Evolutionary conservation across 2,888 invertebrate genomes (phyloP), one percentile per base, ranked within the genome.

Genomic region (Sphecodes monilicornis): DNA sequence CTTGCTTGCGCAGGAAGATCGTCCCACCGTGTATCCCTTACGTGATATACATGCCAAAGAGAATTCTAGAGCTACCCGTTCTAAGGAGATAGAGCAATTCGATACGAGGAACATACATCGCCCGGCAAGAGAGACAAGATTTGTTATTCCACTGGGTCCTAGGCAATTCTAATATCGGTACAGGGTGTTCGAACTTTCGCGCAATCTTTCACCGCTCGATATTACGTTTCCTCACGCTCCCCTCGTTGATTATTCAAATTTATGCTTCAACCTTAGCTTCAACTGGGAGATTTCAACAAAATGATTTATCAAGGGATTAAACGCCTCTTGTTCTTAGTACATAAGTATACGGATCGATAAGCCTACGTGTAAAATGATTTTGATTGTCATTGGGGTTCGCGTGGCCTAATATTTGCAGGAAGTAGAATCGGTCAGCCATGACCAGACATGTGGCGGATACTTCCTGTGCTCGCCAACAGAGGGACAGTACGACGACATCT

Each of bases 41-140:
- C 75, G 60, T n/a, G 68, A 68, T 66, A 66, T 11, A 22, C 66
- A 66, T 66, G 66, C 22, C 39, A 66, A 66, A 66, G 66, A 36
- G 66, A 66, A 66, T 66, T 36, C 39, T 36, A 66, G 36, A 66
- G 66, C 8, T 32, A 29, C 66, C 36, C n/a, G 36, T 13, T 50
- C 50, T 8, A 54, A 50, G 11, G 36, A 50, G 66, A 66, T 66
- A 66, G 22, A 66, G 66, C 66, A 66, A 22, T 32, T 32, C 64
- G 64, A 64, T 8, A 18, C 10, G 32, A 32, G 64, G 64, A 64
- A 32, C 64, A 64, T 64, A 64, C 29, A 64, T 64, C 64, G 60
- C 1, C 18, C 29, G 60, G 60, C 29, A 18, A 50, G 22, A 50
- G 32, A 60, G 8, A 8, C 32, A 16, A 60, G 57, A 60, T 60